Evolutionary conservation across 2,113 vertebrate species (phyloP), one percentile per base, ranked within the genome.

Genomic region (Thinocorus orbignyianus): DNA sequence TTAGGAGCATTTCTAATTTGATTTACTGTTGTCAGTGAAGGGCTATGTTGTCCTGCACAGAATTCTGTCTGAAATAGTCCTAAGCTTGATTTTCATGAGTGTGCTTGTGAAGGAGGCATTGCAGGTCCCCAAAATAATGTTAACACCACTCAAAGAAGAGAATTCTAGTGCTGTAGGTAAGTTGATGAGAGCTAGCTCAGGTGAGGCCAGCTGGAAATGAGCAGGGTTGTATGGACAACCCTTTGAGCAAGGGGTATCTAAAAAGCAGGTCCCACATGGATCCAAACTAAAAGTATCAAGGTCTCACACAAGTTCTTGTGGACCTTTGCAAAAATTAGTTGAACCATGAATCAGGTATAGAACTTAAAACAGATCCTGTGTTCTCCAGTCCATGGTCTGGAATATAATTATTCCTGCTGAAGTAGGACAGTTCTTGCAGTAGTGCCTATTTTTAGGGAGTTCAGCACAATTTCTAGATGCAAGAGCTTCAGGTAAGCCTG

Each of bases 1-100:
- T 84, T 66, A 89, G 92, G 84, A 89, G 52, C 44, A 22, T 87
- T 92, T 92, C 58, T 94, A 41, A 90, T 78, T 82, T 64, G 68
- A 82, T 90, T 88, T 88, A 37, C 35, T 52, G 17, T 58, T 92
- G 51, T 70, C 58, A 66, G 46, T 88, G 58, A 96, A 90, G 25
- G 57, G 17, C 70, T 68, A 6, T 8, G 6, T 91, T 92, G 64
- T 91, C 51, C 51, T 60, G 35, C 20, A 37, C 23, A 48, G 54
- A 83, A 48, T 78, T 91, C 68, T 81, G 41, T 55, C 82, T 83
- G 81, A 51, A 88, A 28, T 58, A 48, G 55, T 33, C 26, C 35
- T 35, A 80, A 62, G 33, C 39, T 91, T 80, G 14, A 11, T 77
- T 89, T 82, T 66, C 9, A 1, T 30, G 55, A 65, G 19, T 20